Evolutionary conservation across 2,888 invertebrate genomes (phyloP), one percentile per base, ranked within the genome.

Genomic region (Zootermopsis nevadensis): DNA sequence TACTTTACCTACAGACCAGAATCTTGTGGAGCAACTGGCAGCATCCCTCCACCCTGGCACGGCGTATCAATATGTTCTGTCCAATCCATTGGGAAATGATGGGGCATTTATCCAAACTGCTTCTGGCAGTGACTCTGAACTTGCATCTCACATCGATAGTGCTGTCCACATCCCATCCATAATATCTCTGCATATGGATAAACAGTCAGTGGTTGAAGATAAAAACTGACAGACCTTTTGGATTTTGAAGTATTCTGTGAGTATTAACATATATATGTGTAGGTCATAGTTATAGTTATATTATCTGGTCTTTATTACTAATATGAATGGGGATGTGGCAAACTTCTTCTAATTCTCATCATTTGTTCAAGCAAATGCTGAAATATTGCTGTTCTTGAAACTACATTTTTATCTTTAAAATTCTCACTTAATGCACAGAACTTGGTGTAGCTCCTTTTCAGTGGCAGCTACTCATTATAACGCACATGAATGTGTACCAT

Each of bases 11-110:
- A 53, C 80, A 31, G 74, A 76, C 22, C 81, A 84, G 15, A 72
- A 42, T 42, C 42, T 82, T 60, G 35, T 84, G 42, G 84, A 84
- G 38, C 84, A 84, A 27, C 30, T 84, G 33, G 42, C 82, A n/a
- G 67, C 82, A 10, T 31, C 83, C 3, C 77, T 83, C 3, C 84
- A 80, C 31, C 80, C 82, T 22, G 80, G 84, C 31, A 53, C 80
- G 38, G 35, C 79, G 12, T 66, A 60, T 66, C 84, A 84, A 38
- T 84, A 82, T 53, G 80, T 84, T 15, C 35, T 84, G 10, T 84
- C 84, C 24, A 74, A 66, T 27, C 77, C 81, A 27, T 31, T 84
- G 30, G 82, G 82, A 0, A 66, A 33, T 30, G 79, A 81, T 24
- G 31, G 67, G 8, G 6, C 84, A 35, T 84, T 82, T 33, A 38